Percentiles rank a stretch among this genome's conserved stretches.
Conservation (phyloP, 2,888 invertebrate genomes). For the Drosophila yooni region DNA sequence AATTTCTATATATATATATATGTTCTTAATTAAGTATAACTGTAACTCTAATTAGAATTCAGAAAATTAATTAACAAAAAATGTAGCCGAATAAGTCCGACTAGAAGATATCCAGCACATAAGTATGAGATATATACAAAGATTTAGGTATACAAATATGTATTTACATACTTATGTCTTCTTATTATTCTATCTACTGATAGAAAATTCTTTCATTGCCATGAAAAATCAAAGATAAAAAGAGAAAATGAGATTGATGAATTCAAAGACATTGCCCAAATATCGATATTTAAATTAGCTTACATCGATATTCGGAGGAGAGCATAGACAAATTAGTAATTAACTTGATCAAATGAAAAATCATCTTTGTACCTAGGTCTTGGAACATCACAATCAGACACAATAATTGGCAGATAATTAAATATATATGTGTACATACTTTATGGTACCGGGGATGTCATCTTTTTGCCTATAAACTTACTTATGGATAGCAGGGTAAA, state of each 20-base stretch:
- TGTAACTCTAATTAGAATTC: background rate
- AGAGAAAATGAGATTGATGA: background rate
- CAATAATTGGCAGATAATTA: background rate
- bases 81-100: constrained; percentile 12
- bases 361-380: background rate
- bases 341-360: background rate
- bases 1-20: background rate
- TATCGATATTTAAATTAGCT: background rate
- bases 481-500: constrained; percentile 15
- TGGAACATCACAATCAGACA: background rate
- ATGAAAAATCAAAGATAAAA: background rate
- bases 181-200: no score
- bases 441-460: background rate
- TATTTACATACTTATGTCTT: background rate
- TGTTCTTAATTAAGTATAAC: background rate
- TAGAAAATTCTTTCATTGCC: background rate
- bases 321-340: background rate
- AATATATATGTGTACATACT: constrained; percentile 11
- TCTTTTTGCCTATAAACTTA: background rate
- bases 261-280: background rate
- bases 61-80: background rate
- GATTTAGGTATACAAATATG: background rate
- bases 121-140: background rate
- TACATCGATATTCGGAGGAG: background rate
- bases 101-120: constrained; percentile 13